Percentiles rank a stretch among this genome's conserved stretches.
phyloP scores from a whole-genome alignment of 2,113 vertebrate genomes.

The Pelvicachromis taeniatus region DNA sequence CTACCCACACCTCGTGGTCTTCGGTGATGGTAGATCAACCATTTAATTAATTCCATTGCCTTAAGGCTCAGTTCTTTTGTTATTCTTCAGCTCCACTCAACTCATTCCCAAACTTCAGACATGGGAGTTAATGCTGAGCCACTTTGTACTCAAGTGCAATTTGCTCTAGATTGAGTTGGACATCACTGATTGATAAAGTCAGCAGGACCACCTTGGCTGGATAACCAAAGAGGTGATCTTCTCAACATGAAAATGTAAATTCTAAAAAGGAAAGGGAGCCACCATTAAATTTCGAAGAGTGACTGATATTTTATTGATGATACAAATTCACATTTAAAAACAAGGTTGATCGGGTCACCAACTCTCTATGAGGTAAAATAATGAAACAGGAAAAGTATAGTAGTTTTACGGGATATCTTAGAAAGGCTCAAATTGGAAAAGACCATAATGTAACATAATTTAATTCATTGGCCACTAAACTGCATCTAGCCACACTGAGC shows the following conservation, averaged over 20 bases:
- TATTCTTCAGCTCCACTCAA: background rate
- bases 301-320: background rate
- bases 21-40: background rate
- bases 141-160: background rate
- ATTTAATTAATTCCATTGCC: background rate
- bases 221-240: background rate
- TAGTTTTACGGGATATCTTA: too few species aligned
- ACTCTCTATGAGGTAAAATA: background rate
- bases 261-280: background rate
- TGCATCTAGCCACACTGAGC: background rate
- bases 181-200: background rate
- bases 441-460: background rate
- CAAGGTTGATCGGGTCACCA: background rate
- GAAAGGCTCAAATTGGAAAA: background rate
- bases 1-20: background rate
- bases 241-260: background rate
- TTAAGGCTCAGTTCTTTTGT: background rate
- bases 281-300: background rate
- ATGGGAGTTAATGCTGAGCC: background rate
- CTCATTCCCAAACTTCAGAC: background rate
- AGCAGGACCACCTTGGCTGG: background rate
- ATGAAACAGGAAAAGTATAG: rapidly evolving
- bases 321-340: too few species aligned
- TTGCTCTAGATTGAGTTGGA: background rate
- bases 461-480: background rate